phyloP scores from a whole-genome alignment of 2,113 vertebrate species.

The Mionectes macconnelli region DNA sequence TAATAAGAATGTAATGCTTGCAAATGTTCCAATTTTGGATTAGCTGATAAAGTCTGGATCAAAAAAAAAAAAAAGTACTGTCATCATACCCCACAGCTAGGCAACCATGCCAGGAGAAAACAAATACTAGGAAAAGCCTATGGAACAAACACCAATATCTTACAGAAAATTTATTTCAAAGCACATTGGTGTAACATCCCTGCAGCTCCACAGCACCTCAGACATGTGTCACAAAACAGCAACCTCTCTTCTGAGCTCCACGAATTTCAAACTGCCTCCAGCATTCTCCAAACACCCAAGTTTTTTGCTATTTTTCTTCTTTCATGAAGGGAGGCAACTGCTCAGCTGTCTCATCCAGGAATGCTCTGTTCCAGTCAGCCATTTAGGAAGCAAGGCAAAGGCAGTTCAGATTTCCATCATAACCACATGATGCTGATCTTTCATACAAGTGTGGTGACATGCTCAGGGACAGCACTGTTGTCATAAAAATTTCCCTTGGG shows the following conservation, averaged over 20 bases:
- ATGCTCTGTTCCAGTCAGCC: neutral
- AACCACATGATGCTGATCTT: neutral
- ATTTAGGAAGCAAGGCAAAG: neutral
- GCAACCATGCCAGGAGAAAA: neutral
- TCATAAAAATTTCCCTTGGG: neutral
- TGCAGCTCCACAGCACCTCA: neutral
- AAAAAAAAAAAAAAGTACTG: no score
- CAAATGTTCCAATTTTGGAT: neutral
- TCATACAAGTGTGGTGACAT: neutral
- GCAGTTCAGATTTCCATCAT: neutral
- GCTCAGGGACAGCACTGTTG: neutral
- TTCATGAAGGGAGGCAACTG: neutral
- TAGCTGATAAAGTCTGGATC: neutral
- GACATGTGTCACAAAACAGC: neutral
- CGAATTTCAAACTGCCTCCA: neutral
- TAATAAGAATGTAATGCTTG: fast-evolving
- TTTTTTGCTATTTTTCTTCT: neutral
- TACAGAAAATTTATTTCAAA: neutral
- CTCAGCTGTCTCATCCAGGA: neutral
- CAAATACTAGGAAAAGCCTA: neutral
- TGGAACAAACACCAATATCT: neutral
- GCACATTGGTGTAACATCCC: neutral
- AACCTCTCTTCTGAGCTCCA: neutral
- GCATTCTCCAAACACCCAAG: neutral
- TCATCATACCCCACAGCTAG: neutral